Evolutionary conservation across 2,113 vertebrate genomes (phyloP).

Genomic region (Tursiops truncatus): DNA sequence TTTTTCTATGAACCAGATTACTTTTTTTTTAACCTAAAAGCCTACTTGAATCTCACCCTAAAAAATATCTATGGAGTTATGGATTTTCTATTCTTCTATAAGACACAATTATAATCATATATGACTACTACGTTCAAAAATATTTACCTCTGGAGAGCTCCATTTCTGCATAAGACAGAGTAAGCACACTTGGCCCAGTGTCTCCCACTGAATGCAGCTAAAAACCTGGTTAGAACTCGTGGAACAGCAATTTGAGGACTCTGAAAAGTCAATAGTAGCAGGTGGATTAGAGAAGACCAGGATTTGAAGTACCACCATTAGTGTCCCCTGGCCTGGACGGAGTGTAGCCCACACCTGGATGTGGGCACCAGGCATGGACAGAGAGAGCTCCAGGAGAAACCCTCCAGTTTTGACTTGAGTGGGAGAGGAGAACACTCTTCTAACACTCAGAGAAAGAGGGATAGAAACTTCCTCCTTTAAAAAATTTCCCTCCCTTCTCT

Average conservation of each 20-base stretch:
- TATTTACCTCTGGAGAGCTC: not conserved
- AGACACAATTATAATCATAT: not conserved
- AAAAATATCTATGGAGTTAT: not conserved
- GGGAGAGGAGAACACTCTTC: not conserved
- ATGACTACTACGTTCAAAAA: not conserved
- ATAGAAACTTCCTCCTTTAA: not conserved
- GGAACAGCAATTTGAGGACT: not conserved
- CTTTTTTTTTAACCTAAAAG: not conserved
- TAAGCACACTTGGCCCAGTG: not conserved
- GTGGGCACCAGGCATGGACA: not conserved
- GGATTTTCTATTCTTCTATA: constrained; percentile 23
- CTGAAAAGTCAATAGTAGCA: not conserved
- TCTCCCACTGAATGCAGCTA: not conserved
- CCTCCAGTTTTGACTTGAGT: not conserved
- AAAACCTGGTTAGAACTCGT: not conserved
- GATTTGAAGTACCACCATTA: not conserved
- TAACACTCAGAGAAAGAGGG: not conserved
- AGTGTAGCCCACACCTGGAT: not conserved
- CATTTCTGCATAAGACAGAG: not conserved
- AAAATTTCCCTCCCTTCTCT: not conserved
- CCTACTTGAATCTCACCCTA: not conserved
- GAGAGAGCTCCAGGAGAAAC: not conserved
- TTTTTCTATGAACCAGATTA: constrained; percentile 16
- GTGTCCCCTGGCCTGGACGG: not conserved
- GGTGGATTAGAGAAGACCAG: not conserved